Evolutionary conservation across 2,888 invertebrate genomes (phyloP).

Genomic region (Euphydryas editha): DNA sequence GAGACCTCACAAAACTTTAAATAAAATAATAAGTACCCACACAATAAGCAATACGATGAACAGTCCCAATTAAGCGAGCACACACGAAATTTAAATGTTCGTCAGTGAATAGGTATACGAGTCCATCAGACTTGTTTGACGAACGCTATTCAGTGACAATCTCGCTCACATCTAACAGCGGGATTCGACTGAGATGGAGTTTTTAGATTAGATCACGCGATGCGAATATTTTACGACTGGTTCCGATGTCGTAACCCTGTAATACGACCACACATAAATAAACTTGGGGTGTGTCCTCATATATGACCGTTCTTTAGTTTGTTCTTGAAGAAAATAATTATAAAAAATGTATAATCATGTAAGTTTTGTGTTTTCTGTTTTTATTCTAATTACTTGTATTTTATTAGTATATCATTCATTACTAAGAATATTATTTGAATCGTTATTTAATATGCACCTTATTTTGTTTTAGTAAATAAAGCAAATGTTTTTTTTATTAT

Average conservation of each 20-base stretch:
- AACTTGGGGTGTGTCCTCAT: constrained; percentile 17
- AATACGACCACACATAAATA: constrained; percentile 37
- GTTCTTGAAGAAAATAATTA: background rate
- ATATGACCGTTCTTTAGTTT: background rate
- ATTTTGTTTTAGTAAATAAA: too few relatives aligned
- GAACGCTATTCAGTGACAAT: constrained; percentile 35
- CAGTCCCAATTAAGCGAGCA: constrained; percentile 5
- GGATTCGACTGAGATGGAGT: constrained; percentile 43
- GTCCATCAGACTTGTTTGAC: constrained; percentile 27
- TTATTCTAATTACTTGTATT: too few relatives aligned
- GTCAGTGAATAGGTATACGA: constrained; percentile 27
- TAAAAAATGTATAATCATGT: too few relatives aligned
- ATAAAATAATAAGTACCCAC: constrained; percentile 1
- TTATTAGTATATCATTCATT: too few relatives aligned
- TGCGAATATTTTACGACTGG: constrained; percentile 44
- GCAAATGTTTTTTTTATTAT: too few relatives aligned
- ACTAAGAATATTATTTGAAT: too few relatives aligned
- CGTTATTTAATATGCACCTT: too few relatives aligned
- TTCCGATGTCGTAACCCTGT: constrained; percentile 43
- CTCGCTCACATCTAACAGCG: constrained; percentile 37
- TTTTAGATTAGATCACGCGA: constrained; percentile 44
- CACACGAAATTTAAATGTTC: constrained; percentile 20
- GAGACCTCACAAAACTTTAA: too few relatives aligned
- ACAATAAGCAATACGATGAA: background rate
- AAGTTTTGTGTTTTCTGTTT: too few relatives aligned